Evolutionary conservation across 2,113 vertebrate genomes (phyloP).

Genomic region (human (Homo sapiens)): GRCh38 chr21:19773501-19774000

Average conservation of each 20-base stretch:
- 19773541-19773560: not conserved
- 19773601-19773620: not conserved
- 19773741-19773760: not conserved
- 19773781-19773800: not conserved
- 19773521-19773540: not conserved
- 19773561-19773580: not conserved
- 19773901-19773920: not conserved
- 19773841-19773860: not conserved
- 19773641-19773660: not conserved
- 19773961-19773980: not conserved
- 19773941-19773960: not conserved
- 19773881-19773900: not conserved
- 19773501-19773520: not conserved
- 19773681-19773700: not conserved
- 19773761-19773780: not conserved
- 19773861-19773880: not conserved
- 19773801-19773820: not conserved
- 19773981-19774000: not conserved
- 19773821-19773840: not conserved
- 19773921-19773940: not conserved
- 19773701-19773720: not conserved
- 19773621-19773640: not conserved
- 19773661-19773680: not conserved
- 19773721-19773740: not conserved
- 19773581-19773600: not conserved